A percentile compares a stretch with the other conserved stretches of the same genome.
These are phyloP conservation scores for Phrynosoma blainvillii DNA, from an alignment of 2,113 vertebrate species.

Conservation along the genomic window DNA sequence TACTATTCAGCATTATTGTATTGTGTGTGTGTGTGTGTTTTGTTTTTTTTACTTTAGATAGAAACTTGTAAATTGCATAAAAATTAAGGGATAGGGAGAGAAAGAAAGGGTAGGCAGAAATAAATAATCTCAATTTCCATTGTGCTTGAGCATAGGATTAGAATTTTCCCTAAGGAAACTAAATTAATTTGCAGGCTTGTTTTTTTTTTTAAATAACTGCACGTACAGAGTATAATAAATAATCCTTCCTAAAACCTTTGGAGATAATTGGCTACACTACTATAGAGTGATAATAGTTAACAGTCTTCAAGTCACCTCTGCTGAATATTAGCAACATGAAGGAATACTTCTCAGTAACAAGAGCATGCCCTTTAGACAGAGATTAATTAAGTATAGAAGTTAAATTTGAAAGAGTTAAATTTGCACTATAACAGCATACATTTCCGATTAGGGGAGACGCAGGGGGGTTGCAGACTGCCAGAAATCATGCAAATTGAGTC, in stretches of 20 bases:
- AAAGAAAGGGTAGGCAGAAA: not conserved
- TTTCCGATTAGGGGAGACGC: constrained; percentile 54
- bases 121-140: constrained; percentile 35
- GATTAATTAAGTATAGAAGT: constrained; percentile 71
- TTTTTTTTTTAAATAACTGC: constrained; percentile 33
- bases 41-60: constrained; percentile 11
- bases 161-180: constrained; percentile 64
- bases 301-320: constrained; percentile 62
- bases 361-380: constrained; percentile 68
- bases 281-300: constrained; percentile 66
- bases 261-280: constrained; percentile 67
- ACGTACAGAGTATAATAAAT: constrained; percentile 59
- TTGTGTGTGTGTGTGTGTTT: not conserved
- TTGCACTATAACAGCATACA: constrained; percentile 43
- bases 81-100: constrained; percentile 39
- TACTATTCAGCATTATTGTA: not conserved
- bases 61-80: constrained; percentile 38
- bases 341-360: constrained; percentile 60
- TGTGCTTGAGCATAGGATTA: constrained; percentile 49
- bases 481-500: too few relatives aligned
- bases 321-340: constrained; percentile 63
- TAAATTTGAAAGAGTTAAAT: constrained; percentile 65
- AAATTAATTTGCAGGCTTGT: constrained; percentile 67
- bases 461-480: too few relatives aligned
- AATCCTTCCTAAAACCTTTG: constrained; percentile 57